phyloP scores from a whole-genome alignment of 2,797 vertebrate species.

The Pseudocheirus occidentalis region DNA sequence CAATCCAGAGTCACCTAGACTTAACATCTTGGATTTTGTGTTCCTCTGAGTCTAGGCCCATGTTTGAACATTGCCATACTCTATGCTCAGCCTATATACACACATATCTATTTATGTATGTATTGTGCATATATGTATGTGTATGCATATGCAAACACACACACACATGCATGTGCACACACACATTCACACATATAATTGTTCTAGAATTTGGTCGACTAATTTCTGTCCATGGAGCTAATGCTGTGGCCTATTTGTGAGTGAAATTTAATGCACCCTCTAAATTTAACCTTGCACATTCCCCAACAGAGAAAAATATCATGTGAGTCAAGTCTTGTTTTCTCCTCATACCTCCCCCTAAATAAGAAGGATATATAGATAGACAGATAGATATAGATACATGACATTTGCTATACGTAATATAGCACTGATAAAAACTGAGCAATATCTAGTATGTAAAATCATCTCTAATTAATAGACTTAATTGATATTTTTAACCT shows the following conservation, averaged over 20 bases:
- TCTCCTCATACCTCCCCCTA: background rate
- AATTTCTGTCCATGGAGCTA: conserved; percentile 25
- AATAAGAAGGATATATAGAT: background rate
- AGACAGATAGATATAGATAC: background rate
- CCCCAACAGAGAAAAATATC: background rate
- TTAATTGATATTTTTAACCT: background rate
- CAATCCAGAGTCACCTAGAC: background rate
- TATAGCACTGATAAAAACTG: conserved; percentile 14
- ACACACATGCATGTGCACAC: too few relatives aligned
- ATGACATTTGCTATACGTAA: background rate
- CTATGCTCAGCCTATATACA: background rate
- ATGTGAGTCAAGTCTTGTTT: background rate
- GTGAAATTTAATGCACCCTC: background rate
- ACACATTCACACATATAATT: background rate
- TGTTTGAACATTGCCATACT: background rate
- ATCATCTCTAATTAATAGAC: background rate
- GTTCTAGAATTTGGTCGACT: background rate
- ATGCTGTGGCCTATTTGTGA: background rate
- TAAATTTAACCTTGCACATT: background rate
- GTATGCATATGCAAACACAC: too few relatives aligned
- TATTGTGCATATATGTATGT: too few relatives aligned
- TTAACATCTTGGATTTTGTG: background rate
- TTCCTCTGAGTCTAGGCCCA: background rate
- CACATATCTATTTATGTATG: too few relatives aligned
- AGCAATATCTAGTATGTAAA: conserved; percentile 39